Conservation (phyloP, 1,140 invertebrate genomes). For the Apis cerana region DNA sequence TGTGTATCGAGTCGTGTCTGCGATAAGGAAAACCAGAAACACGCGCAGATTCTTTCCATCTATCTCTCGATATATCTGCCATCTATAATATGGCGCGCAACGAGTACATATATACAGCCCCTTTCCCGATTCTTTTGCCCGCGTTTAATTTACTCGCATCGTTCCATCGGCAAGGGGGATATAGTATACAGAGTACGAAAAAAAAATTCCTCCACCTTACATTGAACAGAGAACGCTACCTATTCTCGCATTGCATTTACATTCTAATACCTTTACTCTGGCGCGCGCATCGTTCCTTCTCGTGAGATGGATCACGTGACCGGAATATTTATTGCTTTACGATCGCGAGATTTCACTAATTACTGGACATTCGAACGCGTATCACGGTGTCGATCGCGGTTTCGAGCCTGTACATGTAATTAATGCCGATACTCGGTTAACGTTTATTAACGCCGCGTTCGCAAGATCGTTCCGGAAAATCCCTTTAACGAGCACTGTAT, state of each 20-base stretch:
- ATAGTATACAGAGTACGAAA: neutral
- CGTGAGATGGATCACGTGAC: conserved; percentile 17
- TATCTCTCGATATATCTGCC: neutral
- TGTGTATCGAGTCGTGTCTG: conserved; percentile 20
- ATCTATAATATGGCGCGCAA: neutral
- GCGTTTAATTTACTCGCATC: conserved; percentile 1
- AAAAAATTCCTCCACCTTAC: neutral
- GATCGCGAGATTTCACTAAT: conserved; percentile 34
- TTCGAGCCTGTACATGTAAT: neutral
- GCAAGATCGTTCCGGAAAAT: neutral
- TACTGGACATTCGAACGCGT: conserved; percentile 14
- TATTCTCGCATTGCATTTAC: conserved; percentile 5
- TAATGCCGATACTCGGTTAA: conserved; percentile 12
- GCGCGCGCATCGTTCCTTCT: neutral
- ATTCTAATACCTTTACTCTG: conserved; percentile 16
- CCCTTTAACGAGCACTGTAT: neutral
- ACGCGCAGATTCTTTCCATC: neutral
- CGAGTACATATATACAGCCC: neutral
- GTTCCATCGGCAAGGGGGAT: neutral
- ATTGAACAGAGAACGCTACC: neutral
- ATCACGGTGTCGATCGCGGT: conserved; percentile 29
- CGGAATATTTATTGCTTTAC: conserved; percentile 30
- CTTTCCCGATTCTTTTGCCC: neutral
- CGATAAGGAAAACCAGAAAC: conserved; percentile 24
- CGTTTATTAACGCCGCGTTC: neutral